Conservation (phyloP, 1,140 invertebrate genomes). For the Dolichoris vasculosae region DNA sequence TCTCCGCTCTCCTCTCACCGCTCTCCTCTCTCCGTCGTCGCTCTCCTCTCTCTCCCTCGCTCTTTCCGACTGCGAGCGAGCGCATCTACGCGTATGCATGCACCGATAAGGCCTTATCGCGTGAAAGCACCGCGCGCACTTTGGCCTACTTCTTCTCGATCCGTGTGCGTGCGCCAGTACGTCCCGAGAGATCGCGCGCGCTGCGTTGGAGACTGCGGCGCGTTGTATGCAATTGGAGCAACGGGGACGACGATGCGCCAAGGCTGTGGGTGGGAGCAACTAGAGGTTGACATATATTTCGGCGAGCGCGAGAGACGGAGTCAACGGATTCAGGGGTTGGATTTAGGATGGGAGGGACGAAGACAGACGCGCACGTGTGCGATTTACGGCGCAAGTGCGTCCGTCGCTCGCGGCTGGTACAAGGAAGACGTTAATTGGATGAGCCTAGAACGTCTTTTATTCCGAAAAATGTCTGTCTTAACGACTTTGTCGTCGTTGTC, state of each 20-base stretch:
- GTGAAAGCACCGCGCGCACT: conserved; percentile 65
- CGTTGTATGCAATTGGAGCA: conserved; percentile 38
- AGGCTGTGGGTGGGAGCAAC: not conserved
- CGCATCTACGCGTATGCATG: conserved; percentile 53
- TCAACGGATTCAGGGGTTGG: too few species aligned
- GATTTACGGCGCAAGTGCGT: not conserved
- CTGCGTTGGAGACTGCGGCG: not conserved
- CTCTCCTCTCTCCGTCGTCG: not conserved
- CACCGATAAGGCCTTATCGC: conserved; percentile 69
- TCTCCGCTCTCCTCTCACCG: not conserved
- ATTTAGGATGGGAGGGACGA: not conserved
- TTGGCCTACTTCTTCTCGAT: conserved; percentile 65
- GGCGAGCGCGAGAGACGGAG: too few species aligned
- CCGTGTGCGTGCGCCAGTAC: conserved; percentile 52
- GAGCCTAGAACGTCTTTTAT: not conserved
- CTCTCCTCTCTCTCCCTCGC: not conserved
- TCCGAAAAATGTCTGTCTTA: too few species aligned
- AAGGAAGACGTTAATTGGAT: not conserved
- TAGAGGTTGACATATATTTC: conserved; percentile 42
- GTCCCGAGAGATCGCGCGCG: conserved; percentile 24
- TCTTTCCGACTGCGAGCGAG: not conserved
- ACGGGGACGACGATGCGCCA: not conserved
- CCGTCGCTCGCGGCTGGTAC: not conserved
- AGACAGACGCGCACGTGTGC: not conserved
- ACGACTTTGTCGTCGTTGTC: too few species aligned